A percentile compares a stretch with the other conserved stretches of the same genome.
Conservation (phyloP, 2,113 vertebrate species). For the Puffinus mauretanicus region DNA sequence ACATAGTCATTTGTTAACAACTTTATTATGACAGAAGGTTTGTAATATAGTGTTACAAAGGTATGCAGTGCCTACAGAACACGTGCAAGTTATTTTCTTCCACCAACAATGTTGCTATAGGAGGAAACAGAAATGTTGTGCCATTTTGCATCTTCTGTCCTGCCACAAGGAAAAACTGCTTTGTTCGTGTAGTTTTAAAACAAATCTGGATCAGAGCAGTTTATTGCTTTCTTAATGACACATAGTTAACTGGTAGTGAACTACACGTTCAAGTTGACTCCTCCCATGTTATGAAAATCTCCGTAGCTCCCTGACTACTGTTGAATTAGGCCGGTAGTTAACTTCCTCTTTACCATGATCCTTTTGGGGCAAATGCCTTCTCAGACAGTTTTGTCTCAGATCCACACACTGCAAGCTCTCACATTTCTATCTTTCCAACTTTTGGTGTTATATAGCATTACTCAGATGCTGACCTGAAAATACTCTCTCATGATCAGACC, state of each 20-base stretch:
- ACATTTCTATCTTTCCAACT: neutral
- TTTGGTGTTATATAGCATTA: neutral
- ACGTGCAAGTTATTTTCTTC: neutral
- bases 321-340: neutral
- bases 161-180: neutral
- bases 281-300: neutral
- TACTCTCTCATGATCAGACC: neutral
- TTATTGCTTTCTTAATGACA: neutral
- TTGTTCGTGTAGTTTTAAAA: neutral
- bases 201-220: neutral
- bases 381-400: neutral
- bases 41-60: neutral
- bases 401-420: neutral
- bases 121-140: neutral
- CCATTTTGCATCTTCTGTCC: neutral
- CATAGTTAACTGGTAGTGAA: neutral
- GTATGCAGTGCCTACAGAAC: neutral
- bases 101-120: accelerated
- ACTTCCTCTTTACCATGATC: neutral
- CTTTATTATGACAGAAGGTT: neutral
- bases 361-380: neutral
- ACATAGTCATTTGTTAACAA: neutral
- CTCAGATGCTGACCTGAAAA: neutral
- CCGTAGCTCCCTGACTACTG: accelerated
- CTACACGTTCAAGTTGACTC: neutral